Conservation (phyloP, 30 jellyfish, hydroid and myxozoan species). For the Cassiopea andromeda region DNA sequence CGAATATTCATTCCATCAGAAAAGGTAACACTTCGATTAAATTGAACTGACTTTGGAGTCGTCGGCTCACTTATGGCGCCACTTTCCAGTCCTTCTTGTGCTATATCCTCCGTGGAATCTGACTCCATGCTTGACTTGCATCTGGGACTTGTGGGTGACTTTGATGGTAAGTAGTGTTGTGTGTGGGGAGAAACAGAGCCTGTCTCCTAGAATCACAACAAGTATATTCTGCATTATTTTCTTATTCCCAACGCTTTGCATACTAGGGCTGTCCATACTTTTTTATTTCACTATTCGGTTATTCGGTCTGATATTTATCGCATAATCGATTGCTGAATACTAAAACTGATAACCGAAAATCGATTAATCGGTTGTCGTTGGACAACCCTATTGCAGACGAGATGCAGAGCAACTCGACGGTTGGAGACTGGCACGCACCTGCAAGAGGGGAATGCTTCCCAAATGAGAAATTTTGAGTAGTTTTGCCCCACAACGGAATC, state of each 20-base stretch:
- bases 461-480: too few species aligned
- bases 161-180: not conserved
- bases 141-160: not conserved
- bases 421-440: too few species aligned
- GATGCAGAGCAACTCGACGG: too few species aligned
- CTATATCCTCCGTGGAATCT: not conserved
- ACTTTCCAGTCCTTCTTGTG: conserved; percentile 16
- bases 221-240: not conserved
- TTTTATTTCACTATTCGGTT: too few species aligned
- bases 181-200: not conserved
- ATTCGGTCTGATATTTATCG: too few species aligned
- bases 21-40: conserved; percentile 72
- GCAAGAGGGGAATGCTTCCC: too few species aligned
- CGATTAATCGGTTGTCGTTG: too few species aligned
- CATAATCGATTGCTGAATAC: too few species aligned
- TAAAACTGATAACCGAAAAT: too few species aligned
- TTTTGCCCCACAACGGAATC: too few species aligned
- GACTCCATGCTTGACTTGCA: not conserved
- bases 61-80: conserved; percentile 26
- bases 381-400: too few species aligned
- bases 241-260: not conserved
- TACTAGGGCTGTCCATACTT: not conserved
- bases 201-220: not conserved
- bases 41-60: conserved; percentile 77
- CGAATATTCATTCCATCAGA: conserved; percentile 77